Evolutionary conservation across 2,888 invertebrate genomes (phyloP).

Genomic region (Leptinotarsa tumamoca): DNA sequence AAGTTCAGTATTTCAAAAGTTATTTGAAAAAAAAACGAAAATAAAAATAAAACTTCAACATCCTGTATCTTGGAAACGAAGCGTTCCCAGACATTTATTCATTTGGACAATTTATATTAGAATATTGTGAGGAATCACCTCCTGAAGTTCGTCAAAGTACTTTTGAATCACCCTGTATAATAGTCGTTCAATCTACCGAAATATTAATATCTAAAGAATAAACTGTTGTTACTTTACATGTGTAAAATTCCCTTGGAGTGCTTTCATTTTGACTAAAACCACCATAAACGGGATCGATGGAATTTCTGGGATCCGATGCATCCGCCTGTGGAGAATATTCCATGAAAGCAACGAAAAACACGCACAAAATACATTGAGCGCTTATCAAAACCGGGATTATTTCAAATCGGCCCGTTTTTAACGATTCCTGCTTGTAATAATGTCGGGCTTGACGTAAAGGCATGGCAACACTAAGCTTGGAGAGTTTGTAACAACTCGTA

Average conservation of each 20-base stretch:
- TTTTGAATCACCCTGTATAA: no score
- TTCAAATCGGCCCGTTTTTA: not conserved
- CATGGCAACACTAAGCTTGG: not conserved
- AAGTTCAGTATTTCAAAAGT: no score
- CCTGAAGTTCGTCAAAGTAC: no score
- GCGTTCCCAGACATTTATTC: no score
- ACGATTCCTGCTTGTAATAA: not conserved
- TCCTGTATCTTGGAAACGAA: no score
- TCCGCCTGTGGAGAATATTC: not conserved
- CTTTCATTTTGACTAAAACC: not conserved
- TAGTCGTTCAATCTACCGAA: no score
- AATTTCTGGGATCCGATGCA: not conserved
- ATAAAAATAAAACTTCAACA: no score
- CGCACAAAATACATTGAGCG: slow-evolving; percentile 1
- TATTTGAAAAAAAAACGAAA: no score
- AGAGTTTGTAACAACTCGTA: not conserved
- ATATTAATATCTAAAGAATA: not conserved
- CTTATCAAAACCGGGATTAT: slow-evolving; percentile 5
- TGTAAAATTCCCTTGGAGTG: not conserved
- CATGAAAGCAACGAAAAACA: not conserved
- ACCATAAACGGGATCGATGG: not conserved
- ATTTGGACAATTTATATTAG: no score
- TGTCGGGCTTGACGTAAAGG: not conserved
- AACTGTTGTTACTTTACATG: not conserved
- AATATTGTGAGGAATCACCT: no score